Evolutionary conservation across 2,888 invertebrate genomes (phyloP).

Genomic region (Fissipunctia ypsillon): DNA sequence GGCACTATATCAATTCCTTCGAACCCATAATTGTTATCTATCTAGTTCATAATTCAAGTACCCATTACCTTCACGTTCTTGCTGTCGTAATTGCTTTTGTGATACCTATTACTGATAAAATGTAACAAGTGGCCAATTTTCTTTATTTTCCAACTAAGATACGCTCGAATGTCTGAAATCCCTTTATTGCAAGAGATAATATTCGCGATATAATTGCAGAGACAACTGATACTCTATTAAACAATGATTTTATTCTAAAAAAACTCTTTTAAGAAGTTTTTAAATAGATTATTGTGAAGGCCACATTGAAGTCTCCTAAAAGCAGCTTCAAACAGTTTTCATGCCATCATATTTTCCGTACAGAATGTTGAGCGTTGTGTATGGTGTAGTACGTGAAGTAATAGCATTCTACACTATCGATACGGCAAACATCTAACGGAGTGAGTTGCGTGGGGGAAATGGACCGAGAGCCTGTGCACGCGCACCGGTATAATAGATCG

Average conservation of each 20-base stretch:
- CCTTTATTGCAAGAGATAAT: constrained; percentile 29
- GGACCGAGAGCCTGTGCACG: constrained; percentile 88
- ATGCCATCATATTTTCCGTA: constrained; percentile 20
- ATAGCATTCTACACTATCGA: constrained; percentile 76
- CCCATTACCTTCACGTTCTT: constrained; percentile 62
- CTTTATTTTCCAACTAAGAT: constrained; percentile 52
- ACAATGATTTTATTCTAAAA: neutral
- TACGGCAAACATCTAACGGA: constrained; percentile 86
- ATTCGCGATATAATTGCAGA: constrained; percentile 30
- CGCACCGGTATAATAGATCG: constrained; percentile 89
- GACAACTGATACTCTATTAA: neutral
- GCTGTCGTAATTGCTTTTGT: constrained; percentile 67
- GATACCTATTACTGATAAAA: constrained; percentile 64
- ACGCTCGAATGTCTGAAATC: constrained; percentile 35
- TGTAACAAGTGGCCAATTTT: constrained; percentile 63
- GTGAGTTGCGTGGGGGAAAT: constrained; percentile 90
- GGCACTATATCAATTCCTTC: constrained; percentile 53
- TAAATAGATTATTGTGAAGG: constrained; percentile 18
- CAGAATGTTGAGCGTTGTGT: constrained; percentile 37
- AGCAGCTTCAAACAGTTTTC: constrained; percentile 14
- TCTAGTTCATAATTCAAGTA: constrained; percentile 64
- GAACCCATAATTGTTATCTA: constrained; percentile 57
- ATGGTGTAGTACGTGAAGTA: constrained; percentile 62
- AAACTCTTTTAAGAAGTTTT: constrained; percentile 21
- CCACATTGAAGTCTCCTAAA: neutral